phyloP scores from a whole-genome alignment of 2,888 invertebrate genomes.

The Eustalomyia histrio region DNA sequence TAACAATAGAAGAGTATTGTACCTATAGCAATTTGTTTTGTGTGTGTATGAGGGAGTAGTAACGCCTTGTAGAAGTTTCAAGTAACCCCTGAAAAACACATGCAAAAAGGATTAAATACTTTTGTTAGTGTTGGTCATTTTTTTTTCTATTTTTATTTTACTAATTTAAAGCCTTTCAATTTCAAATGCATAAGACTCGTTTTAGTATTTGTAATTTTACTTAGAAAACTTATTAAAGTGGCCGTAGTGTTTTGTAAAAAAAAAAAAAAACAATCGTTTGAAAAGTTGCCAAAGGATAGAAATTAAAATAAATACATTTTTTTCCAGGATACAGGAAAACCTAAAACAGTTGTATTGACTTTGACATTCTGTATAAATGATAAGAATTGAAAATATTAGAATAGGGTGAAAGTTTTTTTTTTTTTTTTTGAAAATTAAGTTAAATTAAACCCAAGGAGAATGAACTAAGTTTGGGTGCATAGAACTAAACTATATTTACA shows the following conservation, averaged over 20 bases:
- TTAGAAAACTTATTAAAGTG: too few species aligned
- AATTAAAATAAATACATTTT: too few species aligned
- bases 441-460: too few species aligned
- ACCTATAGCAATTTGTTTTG: conserved; percentile 7
- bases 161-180: conserved; percentile 15
- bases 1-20: conserved; percentile 14
- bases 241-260: too few species aligned
- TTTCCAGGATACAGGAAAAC: not conserved
- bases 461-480: too few species aligned
- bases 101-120: conserved; percentile 27
- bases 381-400: not conserved
- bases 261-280: too few species aligned
- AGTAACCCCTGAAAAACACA: conserved; percentile 22
- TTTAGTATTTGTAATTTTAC: not conserved
- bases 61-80: not conserved
- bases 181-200: conserved; percentile 10
- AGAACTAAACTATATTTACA: too few species aligned
- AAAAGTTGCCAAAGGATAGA: too few species aligned
- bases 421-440: too few species aligned
- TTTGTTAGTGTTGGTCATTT: not conserved
- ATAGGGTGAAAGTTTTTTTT: too few species aligned
- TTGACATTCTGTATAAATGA: not conserved
- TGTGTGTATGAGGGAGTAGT: not conserved
- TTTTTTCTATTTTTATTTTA: not conserved
- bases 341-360: not conserved